Percentiles rank a stretch among this genome's conserved stretches.
Evolutionary conservation across 2,888 invertebrate genomes (phyloP).

Genomic region (Omphaloscelis lunosa): DNA sequence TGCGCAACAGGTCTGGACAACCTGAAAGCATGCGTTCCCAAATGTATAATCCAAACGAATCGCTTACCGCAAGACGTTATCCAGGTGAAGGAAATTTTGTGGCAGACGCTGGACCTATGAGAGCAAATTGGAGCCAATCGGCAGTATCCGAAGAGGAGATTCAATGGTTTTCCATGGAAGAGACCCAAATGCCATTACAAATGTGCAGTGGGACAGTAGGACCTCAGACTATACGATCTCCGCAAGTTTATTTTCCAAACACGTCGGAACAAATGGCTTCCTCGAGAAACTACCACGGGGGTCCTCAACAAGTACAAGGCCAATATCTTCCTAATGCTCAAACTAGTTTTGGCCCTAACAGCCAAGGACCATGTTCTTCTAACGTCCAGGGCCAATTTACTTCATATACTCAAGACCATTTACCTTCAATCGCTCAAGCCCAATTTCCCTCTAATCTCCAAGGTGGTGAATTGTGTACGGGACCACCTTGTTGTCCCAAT

Average conservation of each 20-base stretch:
- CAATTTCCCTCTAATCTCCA: not conserved
- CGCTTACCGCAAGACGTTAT: not conserved
- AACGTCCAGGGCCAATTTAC: not conserved
- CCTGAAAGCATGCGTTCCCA: conserved; percentile 7
- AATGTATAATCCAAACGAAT: conserved; percentile 3
- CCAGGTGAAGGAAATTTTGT: conserved; percentile 39
- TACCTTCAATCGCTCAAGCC: not conserved
- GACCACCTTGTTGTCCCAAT: conserved; percentile 31
- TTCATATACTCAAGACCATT: not conserved
- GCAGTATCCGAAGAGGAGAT: conserved; percentile 13
- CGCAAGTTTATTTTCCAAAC: conserved; percentile 3
- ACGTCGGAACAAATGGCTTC: not conserved
- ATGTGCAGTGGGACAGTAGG: conserved; percentile 20
- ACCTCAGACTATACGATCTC: not conserved
- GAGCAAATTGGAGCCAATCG: not conserved
- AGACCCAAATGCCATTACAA: conserved; percentile 22
- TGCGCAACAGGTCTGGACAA: not conserved
- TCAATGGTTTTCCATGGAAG: conserved; percentile 53
- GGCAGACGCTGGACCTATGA: not conserved
- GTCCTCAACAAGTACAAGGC: not conserved
- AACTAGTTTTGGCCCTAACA: not conserved
- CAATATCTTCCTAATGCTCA: conserved; percentile 6
- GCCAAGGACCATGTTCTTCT: not conserved
- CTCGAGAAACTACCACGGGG: not conserved
- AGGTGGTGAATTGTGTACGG: not conserved